Evolutionary conservation across 2,797 vertebrate species (phyloP), one percentile per base, ranked within the genome.

Genomic region (Pipistrellus pipistrellus): DNA sequence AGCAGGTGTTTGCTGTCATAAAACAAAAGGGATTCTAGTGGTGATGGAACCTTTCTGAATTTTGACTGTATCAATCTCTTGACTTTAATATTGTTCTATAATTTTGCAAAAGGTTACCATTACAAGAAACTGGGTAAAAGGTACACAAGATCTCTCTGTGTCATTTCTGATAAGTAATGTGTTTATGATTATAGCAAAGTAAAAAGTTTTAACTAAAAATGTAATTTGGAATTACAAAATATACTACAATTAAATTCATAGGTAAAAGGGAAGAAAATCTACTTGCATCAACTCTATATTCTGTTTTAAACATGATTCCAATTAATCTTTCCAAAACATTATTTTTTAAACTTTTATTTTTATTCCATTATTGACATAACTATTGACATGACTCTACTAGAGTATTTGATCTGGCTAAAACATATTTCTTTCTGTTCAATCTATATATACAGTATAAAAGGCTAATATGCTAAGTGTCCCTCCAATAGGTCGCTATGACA

Each of bases 181-280:
- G 27, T 53, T 48, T 59, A 85, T 4, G 71, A 77, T 85, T 90
- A 89, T 53, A 5, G n/a, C 48, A 90, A 90, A 62, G 41, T 82
- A 41, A 44, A 86, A 85, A 85, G 53, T 32, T 69, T 69, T n/a
- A 53, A 55, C 25, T 62, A 30, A 72, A 46, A 75, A 76, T 91
- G 25, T 2, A 94, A 89, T 78, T 86, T 35, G 88, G 25, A 91
- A 88, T 57, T 72, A 62, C 21, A 77, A 25, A 90, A 64, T 78
- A 77, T 41, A 68, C 14, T 77, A 59, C 76, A 88, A 95, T 55
- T 96, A 84, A 88, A 88, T 46, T 38, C 21, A 72, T 44, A 48
- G 23, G 11, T 23, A 57, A 91, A 93, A 76, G 23, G 51, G 14
- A 94, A 78, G 64, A 93, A 93, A 51, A 91, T 64, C 23, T 94